Evolutionary conservation across 2,888 invertebrate genomes (phyloP), one percentile per base, ranked within the genome.

Genomic region (Heliconius hortense): DNA sequence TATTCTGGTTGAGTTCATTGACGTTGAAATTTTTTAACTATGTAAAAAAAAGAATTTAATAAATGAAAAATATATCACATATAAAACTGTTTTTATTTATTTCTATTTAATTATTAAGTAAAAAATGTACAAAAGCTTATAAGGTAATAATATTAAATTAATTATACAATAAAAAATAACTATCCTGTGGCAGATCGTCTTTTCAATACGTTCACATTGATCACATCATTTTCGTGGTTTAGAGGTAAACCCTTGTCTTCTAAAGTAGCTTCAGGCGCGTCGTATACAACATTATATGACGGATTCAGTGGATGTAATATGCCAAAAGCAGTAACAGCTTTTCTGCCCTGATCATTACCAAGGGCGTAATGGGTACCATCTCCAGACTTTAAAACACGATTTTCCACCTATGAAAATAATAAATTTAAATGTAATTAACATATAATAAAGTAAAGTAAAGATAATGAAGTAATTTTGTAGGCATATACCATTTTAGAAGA

Each of bases 291-390:
- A 31, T 83, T 92, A 80, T 89, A 94, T 2, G 87, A 81, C 0
- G 93, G 93, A 80, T 94, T 94, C 10, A 92, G 75, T 2, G 94
- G 94, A 80, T 94, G 94, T 4, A 90, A 62, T 3, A 86, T 83
- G 1, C 91, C 92, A 1, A 84, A 67, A 2, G 92, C 89, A 0
- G 86, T 89, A 0, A 91, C 90, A 0, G 85, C 82, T 2, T 83
- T 78, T 72, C 81, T 88, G 0, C 86, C 88, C 60, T 89, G 88
- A 0, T 93, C 91, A 39, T 84, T 88, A 0, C 94, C 94, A 11
- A 95, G 94, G 3, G 88, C 84, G 64, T 93, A 94, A 82, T 96
- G 96, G 0, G 91, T 94, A 0, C 96, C 96, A 82, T 96, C 96
- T 0, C 97, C 97, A 0, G 95, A 95, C 79, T 95, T 91, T 18